These are phyloP conservation scores for Agrotis puta DNA, from an alignment of 2,888 invertebrate species.

Conservation along the genomic window DNA sequence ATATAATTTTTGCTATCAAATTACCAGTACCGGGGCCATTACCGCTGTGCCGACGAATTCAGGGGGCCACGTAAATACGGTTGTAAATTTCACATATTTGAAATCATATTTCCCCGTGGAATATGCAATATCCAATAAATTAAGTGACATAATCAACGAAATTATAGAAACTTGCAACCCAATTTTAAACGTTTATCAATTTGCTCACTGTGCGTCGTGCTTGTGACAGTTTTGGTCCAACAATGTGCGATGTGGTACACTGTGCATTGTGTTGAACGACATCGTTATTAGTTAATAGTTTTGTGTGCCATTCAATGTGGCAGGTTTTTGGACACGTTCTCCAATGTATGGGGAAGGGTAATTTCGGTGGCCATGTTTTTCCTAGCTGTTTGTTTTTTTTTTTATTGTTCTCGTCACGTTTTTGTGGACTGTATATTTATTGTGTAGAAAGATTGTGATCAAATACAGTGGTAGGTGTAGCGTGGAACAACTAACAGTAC, in stretches of 20 bases:
- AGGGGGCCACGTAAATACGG: too few species aligned
- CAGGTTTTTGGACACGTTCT: slow-evolving; percentile 18
- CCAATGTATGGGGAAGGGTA: not conserved
- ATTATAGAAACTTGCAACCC: slow-evolving; percentile 31
- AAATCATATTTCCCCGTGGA: slow-evolving; percentile 17
- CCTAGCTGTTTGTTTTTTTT: too few species aligned
- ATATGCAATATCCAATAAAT: slow-evolving; percentile 18
- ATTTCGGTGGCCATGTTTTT: not conserved
- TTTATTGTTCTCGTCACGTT: not conserved
- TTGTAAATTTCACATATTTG: slow-evolving; percentile 15
- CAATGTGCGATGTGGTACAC: slow-evolving; percentile 30
- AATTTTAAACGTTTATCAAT: slow-evolving; percentile 36
- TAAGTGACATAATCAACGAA: slow-evolving; percentile 16
- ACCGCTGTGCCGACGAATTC: too few species aligned
- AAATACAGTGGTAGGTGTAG: not conserved
- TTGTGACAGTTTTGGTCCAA: slow-evolving; percentile 44
- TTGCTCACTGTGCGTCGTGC: slow-evolving; percentile 27
- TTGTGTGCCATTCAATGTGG: slow-evolving; percentile 4
- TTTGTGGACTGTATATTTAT: not conserved
- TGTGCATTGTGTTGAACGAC: slow-evolving; percentile 27
- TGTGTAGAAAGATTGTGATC: too few species aligned
- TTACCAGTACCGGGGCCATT: too few species aligned
- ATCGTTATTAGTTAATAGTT: slow-evolving; percentile 31
- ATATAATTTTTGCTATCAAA: too few species aligned
- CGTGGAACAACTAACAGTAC: too few species aligned